A percentile compares a stretch with the other conserved stretches of the same genome.
Conservation (phyloP, 2,797 vertebrate species). For the Jordanella pulchra region DNA sequence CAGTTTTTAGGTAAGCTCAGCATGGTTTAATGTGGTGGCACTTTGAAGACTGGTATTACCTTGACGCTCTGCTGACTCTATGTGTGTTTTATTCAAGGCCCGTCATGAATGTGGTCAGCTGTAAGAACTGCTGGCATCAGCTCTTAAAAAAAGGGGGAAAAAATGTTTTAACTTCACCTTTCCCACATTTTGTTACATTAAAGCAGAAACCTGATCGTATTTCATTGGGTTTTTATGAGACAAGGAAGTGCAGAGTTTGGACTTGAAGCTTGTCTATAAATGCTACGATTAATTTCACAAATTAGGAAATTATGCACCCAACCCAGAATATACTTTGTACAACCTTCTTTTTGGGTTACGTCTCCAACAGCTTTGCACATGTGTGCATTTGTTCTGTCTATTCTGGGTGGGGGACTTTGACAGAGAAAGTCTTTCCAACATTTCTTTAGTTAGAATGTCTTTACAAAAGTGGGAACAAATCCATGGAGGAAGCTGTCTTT, state of each 20-base stretch:
- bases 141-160: conserved; percentile 4
- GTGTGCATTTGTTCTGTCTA: neutral
- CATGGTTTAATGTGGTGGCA: conserved; percentile 1
- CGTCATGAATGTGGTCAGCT: conserved; percentile 21
- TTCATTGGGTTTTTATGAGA: neutral
- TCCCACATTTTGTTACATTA: neutral
- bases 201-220: neutral
- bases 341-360: too few species aligned
- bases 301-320: neutral
- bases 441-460: neutral
- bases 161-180: neutral
- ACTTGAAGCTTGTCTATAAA: neutral
- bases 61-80: conserved; percentile 21
- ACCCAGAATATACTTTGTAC: too few species aligned
- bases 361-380: neutral
- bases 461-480: conserved; percentile 7
- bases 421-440: neutral
- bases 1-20: conserved; percentile 24
- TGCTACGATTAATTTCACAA: neutral
- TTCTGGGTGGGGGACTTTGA: neutral
- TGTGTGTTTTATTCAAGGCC: conserved; percentile 20
- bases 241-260: neutral
- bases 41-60: conserved; percentile 26
- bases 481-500: conserved; percentile 10
- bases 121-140: conserved; percentile 10